Evolutionary conservation across 2,113 vertebrate species (phyloP).

Genomic region (Megaceryle torquata): DNA sequence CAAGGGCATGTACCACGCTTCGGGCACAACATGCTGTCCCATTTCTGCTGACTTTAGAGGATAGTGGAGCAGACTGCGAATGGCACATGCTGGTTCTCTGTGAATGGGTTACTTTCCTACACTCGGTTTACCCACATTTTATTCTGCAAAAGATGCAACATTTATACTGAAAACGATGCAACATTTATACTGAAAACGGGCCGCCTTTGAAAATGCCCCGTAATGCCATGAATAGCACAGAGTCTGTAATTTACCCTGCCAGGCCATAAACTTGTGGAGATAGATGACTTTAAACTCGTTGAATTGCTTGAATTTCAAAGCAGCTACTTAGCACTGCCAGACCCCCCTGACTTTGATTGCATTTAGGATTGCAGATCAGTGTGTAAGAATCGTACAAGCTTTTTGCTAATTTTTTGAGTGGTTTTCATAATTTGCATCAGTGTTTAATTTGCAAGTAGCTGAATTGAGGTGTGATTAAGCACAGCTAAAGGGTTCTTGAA

Average conservation of each 20-base stretch:
- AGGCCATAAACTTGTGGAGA: background rate
- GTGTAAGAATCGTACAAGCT: background rate
- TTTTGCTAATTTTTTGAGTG: constrained; percentile 8
- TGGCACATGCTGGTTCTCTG: background rate
- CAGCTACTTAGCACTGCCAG: background rate
- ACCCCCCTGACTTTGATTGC: background rate
- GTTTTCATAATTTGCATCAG: background rate
- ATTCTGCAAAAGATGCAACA: background rate
- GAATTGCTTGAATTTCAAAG: background rate
- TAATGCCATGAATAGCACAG: background rate
- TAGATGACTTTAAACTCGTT: background rate
- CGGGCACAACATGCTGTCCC: rapidly evolving
- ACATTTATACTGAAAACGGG: background rate
- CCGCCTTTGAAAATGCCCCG: background rate
- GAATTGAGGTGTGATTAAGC: background rate
- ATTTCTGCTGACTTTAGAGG: background rate
- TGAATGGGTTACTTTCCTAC: background rate
- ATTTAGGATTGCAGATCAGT: background rate
- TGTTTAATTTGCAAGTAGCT: background rate
- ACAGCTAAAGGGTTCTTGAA: background rate
- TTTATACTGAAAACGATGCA: background rate
- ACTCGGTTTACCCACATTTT: background rate
- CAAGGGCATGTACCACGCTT: background rate
- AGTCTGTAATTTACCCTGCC: background rate
- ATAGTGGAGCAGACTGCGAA: background rate